Percentiles rank a stretch among this genome's conserved stretches.
Evolutionary conservation across 2,797 vertebrate species (phyloP).

Genomic region (Enteromius radiatus): DNA sequence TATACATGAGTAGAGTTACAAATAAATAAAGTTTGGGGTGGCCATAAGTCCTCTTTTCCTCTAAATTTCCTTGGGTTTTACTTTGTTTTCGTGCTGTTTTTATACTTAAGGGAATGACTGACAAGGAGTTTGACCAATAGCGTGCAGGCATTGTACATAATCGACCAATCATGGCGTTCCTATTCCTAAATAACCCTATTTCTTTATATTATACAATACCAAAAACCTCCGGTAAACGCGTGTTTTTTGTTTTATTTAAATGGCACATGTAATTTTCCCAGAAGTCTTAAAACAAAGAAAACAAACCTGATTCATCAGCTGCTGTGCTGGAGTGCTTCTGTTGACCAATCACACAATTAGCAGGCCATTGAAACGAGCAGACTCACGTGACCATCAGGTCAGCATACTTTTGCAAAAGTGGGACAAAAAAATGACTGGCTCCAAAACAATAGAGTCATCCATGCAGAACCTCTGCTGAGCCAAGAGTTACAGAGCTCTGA

Average conservation of each 20-base stretch:
- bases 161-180: background rate
- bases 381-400: constrained; percentile 44
- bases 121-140: background rate
- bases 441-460: constrained; percentile 75
- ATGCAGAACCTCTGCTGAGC: constrained; percentile 82
- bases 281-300: background rate
- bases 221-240: background rate
- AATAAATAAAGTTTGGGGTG: background rate
- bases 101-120: background rate
- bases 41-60: background rate
- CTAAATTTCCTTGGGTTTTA: background rate
- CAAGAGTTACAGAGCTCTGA: constrained; percentile 70
- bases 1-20: background rate
- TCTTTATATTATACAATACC: background rate
- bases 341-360: background rate
- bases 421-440: constrained; percentile 69
- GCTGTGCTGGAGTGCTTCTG: background rate
- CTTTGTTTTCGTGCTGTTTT: background rate
- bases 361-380: constrained; percentile 43
- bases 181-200: background rate
- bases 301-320: background rate
- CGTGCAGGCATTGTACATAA: background rate
- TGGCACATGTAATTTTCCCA: background rate
- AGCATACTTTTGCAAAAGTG: constrained; percentile 58
- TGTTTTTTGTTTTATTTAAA: background rate